Conservation (phyloP, 2,888 invertebrate genomes). For the Rhyacophila evoluta region DNA sequence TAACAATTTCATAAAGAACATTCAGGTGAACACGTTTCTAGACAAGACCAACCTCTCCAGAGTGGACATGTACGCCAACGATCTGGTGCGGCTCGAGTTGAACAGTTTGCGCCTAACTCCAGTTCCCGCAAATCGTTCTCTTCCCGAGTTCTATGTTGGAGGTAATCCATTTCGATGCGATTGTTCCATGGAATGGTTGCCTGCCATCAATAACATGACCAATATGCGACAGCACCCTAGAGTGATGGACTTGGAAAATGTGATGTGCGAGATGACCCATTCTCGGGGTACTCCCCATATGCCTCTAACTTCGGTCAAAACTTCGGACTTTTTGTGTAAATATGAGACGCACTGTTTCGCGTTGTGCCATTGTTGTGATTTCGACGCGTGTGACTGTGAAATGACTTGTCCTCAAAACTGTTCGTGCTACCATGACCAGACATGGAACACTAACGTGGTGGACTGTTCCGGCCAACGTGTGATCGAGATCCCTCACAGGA, state of each 20-base stretch:
- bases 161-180: conserved; percentile 96
- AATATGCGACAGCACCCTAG: conserved; percentile 85
- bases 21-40: conserved; percentile 87
- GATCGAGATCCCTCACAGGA: conserved; percentile 82
- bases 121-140: conserved; percentile 77
- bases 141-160: conserved; percentile 91
- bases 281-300: conserved; percentile 84
- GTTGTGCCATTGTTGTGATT: conserved; percentile 95
- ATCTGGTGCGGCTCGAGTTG: conserved; percentile 84
- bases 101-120: conserved; percentile 84
- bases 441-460: conserved; percentile 93
- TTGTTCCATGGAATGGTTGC: conserved; percentile 96
- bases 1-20: conserved; percentile 85
- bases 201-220: conserved; percentile 88
- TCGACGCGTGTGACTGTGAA: conserved; percentile 96
- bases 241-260: conserved; percentile 89
- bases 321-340: conserved; percentile 90
- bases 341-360: conserved; percentile 95
- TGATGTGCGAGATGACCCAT: conserved; percentile 89
- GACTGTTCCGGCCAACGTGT: conserved; percentile 88
- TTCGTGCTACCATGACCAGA: conserved; percentile 93
- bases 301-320: conserved; percentile 80
- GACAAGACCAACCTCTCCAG: conserved; percentile 87
- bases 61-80: conserved; percentile 92
- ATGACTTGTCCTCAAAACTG: conserved; percentile 96